Evolutionary conservation across 2,113 vertebrate genomes (phyloP).

Genomic region (Phocoena sinus): DNA sequence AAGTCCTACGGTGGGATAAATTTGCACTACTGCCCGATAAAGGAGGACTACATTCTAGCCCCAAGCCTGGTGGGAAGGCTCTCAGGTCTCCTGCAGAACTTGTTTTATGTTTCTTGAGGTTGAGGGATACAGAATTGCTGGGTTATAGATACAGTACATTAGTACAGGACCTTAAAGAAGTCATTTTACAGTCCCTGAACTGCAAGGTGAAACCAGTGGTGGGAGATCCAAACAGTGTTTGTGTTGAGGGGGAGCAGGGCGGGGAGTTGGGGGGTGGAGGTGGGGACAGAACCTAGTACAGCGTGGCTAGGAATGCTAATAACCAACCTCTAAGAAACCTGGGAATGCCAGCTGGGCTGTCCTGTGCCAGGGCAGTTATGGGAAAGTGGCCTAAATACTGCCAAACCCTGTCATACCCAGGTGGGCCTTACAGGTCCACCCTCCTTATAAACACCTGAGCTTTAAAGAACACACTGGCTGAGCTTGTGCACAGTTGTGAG

Average conservation of each 20-base stretch:
- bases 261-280: accelerated
- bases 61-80: background rate
- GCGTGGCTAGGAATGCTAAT: background rate
- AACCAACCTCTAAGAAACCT: background rate
- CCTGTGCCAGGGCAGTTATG: background rate
- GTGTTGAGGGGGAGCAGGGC: accelerated
- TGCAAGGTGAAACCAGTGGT: background rate
- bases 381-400: background rate
- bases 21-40: background rate
- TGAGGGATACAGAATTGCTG: background rate
- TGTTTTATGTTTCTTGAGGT: background rate
- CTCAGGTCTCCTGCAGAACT: background rate
- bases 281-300: background rate
- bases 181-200: background rate
- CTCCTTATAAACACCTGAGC: background rate
- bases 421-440: accelerated
- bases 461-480: background rate
- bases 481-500: background rate
- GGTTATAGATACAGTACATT: background rate
- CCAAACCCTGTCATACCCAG: background rate
- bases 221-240: background rate
- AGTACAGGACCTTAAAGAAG: background rate
- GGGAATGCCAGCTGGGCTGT: background rate
- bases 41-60: background rate
- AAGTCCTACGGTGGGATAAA: too few relatives aligned